Base-by-base conservation (phyloP, 2,113 vertebrate species). In the Rhizomys pruinosus region DNA sequence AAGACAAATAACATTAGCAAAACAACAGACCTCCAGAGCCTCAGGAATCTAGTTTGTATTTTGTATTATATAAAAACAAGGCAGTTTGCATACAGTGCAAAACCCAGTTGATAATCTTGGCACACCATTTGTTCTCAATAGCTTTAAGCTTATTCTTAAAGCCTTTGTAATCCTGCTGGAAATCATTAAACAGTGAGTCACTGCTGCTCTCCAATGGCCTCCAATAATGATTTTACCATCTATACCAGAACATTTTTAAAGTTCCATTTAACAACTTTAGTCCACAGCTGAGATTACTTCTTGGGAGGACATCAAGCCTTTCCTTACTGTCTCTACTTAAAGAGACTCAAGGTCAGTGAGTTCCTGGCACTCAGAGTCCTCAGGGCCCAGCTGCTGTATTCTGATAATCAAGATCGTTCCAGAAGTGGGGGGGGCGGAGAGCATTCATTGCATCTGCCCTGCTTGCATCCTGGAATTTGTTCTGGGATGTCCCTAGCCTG, bases 111-210 rank as follows among this genome's bases (percentile, higher is more conserved):
- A 86, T 95, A 96, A 95, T 95, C 88, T 94, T 97, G 97, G 96
- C 92, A 97, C 25, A 90, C 44, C 71, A 86, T 94, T 94, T 96
- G 78, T 69, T 93, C 92, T 96, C 93, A 92, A 84, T 95, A 97
- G 93, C 93, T 96, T 93, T 85, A 84, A 96, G 95, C 88, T 96
- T 97, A 93, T 95, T 97, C 95, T 96, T 94, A 94, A 96, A 94
- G 95, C 92, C 84, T 94, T 93, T 95, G 92, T 96, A 95, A 97
- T 96, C 88, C 96, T 96, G 87, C 96, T 96, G 95, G 94, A 97
- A 96, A 95, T 95, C 81, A 96, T 95, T 97, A 96, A 91, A 91
- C 84, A 94, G 42, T 96, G 96, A 97, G 93, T 94, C 96, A 95
- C 93, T 79, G 90, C 81, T 84, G 64, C 78, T 95, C 95, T 96